A percentile compares a stretch with the other conserved stretches of the same genome.
phyloP scores from a whole-genome alignment of 2,113 vertebrate genomes.

The Pterocles gutturalis region DNA sequence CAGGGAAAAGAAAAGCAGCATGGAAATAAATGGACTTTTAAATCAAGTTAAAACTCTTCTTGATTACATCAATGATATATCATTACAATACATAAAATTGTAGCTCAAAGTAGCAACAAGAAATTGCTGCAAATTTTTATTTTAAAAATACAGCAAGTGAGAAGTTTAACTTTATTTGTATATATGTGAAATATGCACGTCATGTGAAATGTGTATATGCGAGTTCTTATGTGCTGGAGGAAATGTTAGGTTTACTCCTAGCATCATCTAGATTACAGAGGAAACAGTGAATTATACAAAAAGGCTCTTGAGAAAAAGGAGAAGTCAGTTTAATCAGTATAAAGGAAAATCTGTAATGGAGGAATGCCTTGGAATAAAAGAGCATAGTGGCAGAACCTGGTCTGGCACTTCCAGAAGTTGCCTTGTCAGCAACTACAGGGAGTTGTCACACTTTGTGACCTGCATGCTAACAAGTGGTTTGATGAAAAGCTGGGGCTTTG shows the following conservation, averaged over 20 bases:
- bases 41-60: not conserved
- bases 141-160: not conserved
- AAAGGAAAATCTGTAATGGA: not conserved
- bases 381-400: not conserved
- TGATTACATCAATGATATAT: not conserved
- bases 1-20: rapidly evolving
- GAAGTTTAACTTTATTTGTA: not conserved
- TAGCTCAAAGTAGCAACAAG: not conserved
- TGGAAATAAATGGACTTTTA: not conserved
- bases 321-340: not conserved
- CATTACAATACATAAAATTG: not conserved
- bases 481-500: not conserved
- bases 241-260: not conserved
- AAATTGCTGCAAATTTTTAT: not conserved
- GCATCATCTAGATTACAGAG: not conserved
- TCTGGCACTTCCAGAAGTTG: not conserved
- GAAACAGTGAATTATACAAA: not conserved
- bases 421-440: not conserved
- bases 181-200: not conserved
- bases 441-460: not conserved
- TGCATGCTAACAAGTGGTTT: not conserved
- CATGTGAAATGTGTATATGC: not conserved
- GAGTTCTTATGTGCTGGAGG: not conserved
- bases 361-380: not conserved
- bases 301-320: not conserved